Evolutionary conservation across 2,888 invertebrate genomes (phyloP).

Genomic region (Cabera pusaria): DNA sequence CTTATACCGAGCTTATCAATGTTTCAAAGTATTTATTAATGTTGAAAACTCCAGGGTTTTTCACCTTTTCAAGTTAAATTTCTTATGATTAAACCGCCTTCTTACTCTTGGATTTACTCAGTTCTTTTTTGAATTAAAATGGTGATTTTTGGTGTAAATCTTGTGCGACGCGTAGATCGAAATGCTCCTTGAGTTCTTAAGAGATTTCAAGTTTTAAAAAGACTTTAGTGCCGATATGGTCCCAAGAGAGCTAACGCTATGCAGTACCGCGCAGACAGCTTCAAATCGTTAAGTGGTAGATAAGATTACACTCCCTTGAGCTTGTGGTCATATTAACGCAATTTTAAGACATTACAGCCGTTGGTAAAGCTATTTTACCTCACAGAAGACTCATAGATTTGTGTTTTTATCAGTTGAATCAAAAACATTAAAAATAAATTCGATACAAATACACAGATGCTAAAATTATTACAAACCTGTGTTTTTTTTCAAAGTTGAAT

Average conservation of each 20-base stretch:
- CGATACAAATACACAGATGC: no score
- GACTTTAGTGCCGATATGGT: slow-evolving; percentile 1
- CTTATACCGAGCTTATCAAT: slow-evolving; percentile 25
- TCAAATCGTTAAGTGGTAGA: background rate
- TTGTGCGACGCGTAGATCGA: slow-evolving; percentile 1
- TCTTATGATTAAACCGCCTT: slow-evolving; percentile 12
- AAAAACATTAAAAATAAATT: no score
- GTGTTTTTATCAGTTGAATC: no score
- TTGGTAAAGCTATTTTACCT: no score
- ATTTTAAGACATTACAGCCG: no score
- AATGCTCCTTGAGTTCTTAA: background rate
- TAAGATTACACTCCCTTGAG: no score
- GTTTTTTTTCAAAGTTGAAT: no score
- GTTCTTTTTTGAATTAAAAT: background rate
- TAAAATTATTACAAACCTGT: no score
- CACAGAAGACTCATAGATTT: no score
- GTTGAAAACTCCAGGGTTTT: slow-evolving; percentile 9
- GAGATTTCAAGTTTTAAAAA: slow-evolving; percentile 5
- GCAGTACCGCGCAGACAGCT: slow-evolving; percentile 3
- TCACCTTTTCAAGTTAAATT: slow-evolving; percentile 7
- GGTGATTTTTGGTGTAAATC: slow-evolving; percentile 7
- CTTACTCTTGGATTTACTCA: background rate
- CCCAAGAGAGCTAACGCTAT: slow-evolving; percentile 9
- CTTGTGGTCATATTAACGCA: no score
- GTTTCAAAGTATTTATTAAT: slow-evolving; percentile 21